A percentile compares a stretch with the other conserved stretches of the same genome.
Evolutionary conservation across 2,888 invertebrate species (phyloP).

Genomic region (Cataglyphis livida): DNA sequence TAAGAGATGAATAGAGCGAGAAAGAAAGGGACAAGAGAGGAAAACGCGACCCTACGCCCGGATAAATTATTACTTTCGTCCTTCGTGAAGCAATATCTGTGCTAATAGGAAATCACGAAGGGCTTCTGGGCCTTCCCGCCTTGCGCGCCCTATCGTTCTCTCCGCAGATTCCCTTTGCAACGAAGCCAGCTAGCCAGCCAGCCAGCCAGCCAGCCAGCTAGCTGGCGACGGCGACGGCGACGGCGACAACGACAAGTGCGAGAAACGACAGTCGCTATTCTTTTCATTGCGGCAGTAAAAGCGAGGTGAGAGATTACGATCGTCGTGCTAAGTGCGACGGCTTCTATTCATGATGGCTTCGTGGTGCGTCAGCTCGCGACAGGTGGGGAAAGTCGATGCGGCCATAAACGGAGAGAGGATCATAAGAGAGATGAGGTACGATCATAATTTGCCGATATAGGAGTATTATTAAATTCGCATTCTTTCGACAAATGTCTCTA

Average conservation of each 20-base stretch:
- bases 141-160: slow-evolving; percentile 42
- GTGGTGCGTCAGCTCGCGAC: slow-evolving; percentile 38
- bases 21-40: slow-evolving; percentile 38
- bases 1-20: slow-evolving; percentile 39
- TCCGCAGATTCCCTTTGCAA: slow-evolving; percentile 40
- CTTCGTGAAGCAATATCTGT: slow-evolving; percentile 80
- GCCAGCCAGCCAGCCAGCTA: slow-evolving; percentile 11
- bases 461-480: not conserved
- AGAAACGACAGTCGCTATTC: slow-evolving; percentile 45
- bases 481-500: not conserved
- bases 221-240: not conserved
- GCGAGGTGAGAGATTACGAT: slow-evolving; percentile 54
- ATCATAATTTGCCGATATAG: not conserved
- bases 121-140: slow-evolving; percentile 70
- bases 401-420: not conserved
- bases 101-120: slow-evolving; percentile 82
- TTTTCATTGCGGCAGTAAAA: slow-evolving; percentile 57
- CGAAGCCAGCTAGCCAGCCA: slow-evolving; percentile 9
- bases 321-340: slow-evolving; percentile 39
- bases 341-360: slow-evolving; percentile 43
- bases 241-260: slow-evolving; percentile 19
- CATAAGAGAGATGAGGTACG: not conserved
- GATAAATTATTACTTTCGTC: slow-evolving; percentile 82
- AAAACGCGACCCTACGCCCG: slow-evolving; percentile 68
- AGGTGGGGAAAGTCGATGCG: slow-evolving; percentile 31